These are phyloP conservation scores for Allygus modestus DNA, from an alignment of 2,888 invertebrate genomes.

Conservation along the genomic window DNA sequence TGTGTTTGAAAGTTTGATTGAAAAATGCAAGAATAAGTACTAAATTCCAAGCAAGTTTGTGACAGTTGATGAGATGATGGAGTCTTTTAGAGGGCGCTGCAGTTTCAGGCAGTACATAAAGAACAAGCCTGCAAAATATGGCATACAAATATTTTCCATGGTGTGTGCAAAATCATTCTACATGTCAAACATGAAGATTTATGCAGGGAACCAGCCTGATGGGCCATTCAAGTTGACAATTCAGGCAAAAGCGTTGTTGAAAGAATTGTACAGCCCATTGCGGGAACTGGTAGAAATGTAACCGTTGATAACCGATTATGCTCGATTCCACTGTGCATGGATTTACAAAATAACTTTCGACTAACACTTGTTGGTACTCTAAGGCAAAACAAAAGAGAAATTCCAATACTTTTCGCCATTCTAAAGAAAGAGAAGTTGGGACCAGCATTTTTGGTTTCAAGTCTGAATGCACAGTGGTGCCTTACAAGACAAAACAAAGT, in stretches of 20 bases:
- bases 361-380: conserved; percentile 68
- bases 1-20: conserved; percentile 37
- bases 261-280: conserved; percentile 69
- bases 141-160: conserved; percentile 61
- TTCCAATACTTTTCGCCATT: conserved; percentile 66
- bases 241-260: conserved; percentile 70
- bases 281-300: conserved; percentile 69
- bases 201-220: conserved; percentile 70
- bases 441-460: conserved; percentile 44
- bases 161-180: conserved; percentile 53
- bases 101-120: conserved; percentile 56
- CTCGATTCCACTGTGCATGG: conserved; percentile 69
- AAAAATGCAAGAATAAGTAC: conserved; percentile 57
- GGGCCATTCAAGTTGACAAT: conserved; percentile 70
- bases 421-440: conserved; percentile 49
- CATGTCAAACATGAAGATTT: conserved; percentile 44
- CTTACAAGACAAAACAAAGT: conserved; percentile 70
- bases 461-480: conserved; percentile 66
- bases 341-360: conserved; percentile 67
- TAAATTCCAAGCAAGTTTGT: conserved; percentile 48
- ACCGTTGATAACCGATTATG: conserved; percentile 71
- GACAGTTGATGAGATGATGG: conserved; percentile 65
- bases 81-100: conserved; percentile 59
- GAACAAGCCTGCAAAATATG: conserved; percentile 62
- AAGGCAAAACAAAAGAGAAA: conserved; percentile 68